Evolutionary conservation across 2,113 vertebrate species (phyloP).

Genomic region (Mus pahari): DNA sequence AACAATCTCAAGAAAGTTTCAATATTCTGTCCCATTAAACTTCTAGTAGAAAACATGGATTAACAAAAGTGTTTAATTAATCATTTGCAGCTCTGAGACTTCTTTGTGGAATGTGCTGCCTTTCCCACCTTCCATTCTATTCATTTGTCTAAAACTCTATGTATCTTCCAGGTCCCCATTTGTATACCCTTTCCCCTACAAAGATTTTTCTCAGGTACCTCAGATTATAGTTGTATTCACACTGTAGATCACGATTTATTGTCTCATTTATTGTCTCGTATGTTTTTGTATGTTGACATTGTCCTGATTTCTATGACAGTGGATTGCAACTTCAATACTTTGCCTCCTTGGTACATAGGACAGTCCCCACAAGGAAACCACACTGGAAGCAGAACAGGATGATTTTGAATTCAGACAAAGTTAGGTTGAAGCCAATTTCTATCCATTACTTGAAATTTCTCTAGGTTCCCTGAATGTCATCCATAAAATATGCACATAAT

Average conservation of each 20-base stretch:
- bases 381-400: neutral
- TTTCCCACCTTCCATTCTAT: neutral
- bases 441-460: neutral
- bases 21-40: neutral
- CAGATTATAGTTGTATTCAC: neutral
- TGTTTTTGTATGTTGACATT: neutral
- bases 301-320: neutral
- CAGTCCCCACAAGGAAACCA: neutral
- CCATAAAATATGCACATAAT: neutral
- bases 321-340: neutral
- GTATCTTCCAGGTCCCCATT: neutral
- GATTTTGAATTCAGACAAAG: neutral
- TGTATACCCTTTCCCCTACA: neutral
- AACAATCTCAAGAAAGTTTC: neutral
- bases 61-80: neutral
- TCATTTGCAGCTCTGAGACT: neutral
- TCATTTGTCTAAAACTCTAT: neutral
- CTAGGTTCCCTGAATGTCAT: neutral
- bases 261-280: neutral
- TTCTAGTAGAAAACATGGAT: neutral
- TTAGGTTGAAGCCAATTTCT: neutral
- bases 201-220: neutral
- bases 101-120: neutral
- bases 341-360: constrained; percentile 35
- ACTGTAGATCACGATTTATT: neutral